A percentile compares a stretch with the other conserved stretches of the same genome.
Evolutionary conservation across 2,888 invertebrate species (phyloP).

Genomic region (Mesorhabditis sp.): DNA sequence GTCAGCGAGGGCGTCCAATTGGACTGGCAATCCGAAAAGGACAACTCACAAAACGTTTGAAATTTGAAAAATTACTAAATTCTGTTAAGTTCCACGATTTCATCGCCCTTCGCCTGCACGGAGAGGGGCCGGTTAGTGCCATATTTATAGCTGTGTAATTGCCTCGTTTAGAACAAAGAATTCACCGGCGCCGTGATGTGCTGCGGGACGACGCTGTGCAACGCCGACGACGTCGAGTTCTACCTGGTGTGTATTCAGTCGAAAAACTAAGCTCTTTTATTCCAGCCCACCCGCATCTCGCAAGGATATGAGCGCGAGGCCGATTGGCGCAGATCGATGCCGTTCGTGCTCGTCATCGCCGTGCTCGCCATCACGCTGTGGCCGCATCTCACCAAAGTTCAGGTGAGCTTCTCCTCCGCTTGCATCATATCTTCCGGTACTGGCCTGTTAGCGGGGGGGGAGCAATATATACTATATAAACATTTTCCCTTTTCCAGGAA

Average conservation of each 20-base stretch:
- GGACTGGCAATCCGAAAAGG: neutral
- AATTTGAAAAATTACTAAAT: too few relatives aligned
- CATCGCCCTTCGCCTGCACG: too few relatives aligned
- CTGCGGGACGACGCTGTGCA: neutral
- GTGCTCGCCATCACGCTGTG: neutral
- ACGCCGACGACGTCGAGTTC: slow-evolving; percentile 1
- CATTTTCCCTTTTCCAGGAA: slow-evolving; percentile 3
- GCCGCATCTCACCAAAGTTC: neutral
- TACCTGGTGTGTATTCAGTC: neutral
- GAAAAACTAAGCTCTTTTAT: neutral
- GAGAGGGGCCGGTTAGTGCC: too few relatives aligned
- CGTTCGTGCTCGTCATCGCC: neutral
- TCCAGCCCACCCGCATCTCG: neutral
- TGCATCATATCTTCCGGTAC: neutral
- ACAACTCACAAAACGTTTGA: neutral
- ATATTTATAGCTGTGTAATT: too few relatives aligned
- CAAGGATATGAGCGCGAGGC: neutral
- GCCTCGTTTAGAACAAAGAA: neutral
- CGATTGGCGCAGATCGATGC: neutral
- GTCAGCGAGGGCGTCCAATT: neutral
- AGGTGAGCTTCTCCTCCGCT: neutral
- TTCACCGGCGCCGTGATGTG: neutral
- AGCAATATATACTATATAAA: neutral
- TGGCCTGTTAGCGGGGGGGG: neutral
- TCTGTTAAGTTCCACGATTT: too few relatives aligned